Evolutionary conservation across 2,113 vertebrate species (phyloP), one percentile per base, ranked within the genome.

Genomic region (Prochilodus magdalenae): DNA sequence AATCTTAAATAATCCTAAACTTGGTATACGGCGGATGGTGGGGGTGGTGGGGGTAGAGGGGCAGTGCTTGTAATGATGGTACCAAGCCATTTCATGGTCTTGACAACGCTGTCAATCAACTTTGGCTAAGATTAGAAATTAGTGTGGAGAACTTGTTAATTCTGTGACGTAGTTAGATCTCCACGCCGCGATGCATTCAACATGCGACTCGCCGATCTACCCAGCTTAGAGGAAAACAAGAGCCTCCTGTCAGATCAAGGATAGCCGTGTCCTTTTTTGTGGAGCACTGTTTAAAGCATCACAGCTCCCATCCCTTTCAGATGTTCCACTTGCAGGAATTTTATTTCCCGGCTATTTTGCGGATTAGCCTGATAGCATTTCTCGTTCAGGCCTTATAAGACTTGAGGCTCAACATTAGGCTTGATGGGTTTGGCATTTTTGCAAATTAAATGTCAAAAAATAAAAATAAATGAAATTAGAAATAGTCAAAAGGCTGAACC

Each of bases 1-100:
- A 97, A 98, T 96, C 96, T 97, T 93, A 93, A 98, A 95, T 97
- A 97, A 98, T 97, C 96, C 95, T 94, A 95, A 94, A 89, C 94
- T 94, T 95, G 94, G 95, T 94, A 94, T 95, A 96, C 92, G 92
- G 93, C 94, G 2, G 12, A 18, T 2, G 12, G 6, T n/a, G 93
- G 93, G 93, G 76, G 72, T 90, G 91, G 36, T 36, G 36, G n/a
- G n/a, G n/a, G n/a, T n/a, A n/a, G n/a, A n/a, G n/a, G n/a, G n/a
- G n/a, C n/a, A n/a, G 36, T 36, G 36, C 93, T 93, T 95, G 94
- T 95, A 96, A 95, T 94, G 95, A 95, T 93, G 92, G 93, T 93
- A 95, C 93, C 93, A 93, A 94, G 93, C 92, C 92, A 83, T 91
- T 92, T 92, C 92, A 89, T 93, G 90, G 91, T 91, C 89, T 26